phyloP scores from a whole-genome alignment of 53 echinoderm and acorn worm genomes.

The Pentamera pediparva region DNA sequence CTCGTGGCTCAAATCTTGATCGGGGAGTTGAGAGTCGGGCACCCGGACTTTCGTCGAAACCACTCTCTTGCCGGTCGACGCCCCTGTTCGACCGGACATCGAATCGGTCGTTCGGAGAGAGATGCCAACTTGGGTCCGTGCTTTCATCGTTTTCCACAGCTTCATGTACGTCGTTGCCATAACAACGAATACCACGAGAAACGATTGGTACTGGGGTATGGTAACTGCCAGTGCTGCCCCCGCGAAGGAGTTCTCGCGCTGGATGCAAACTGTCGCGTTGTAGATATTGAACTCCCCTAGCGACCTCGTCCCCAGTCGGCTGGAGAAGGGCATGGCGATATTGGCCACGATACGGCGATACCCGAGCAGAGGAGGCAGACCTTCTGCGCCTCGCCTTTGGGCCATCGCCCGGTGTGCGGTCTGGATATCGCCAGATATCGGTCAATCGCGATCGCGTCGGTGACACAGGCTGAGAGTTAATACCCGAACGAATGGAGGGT shows the following conservation, averaged over 20 bases:
- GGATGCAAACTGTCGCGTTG: background rate
- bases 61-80: no score
- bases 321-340: background rate
- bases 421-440: conserved; percentile 55
- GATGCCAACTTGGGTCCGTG: conserved; percentile 3
- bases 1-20: no score
- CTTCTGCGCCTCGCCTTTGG: conserved; percentile 33
- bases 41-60: no score
- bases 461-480: conserved; percentile 41
- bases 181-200: background rate
- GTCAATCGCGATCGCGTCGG: conserved; percentile 60
- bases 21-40: no score
- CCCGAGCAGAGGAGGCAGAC: conserved; percentile 26
- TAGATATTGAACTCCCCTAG: background rate
- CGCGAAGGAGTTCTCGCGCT: background rate
- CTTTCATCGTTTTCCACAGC: background rate
- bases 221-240: background rate
- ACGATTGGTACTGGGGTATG: background rate
- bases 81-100: no score
- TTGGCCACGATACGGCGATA: background rate
- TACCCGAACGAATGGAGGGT: conserved; percentile 10
- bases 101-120: no score
- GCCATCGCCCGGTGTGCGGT: conserved; percentile 36
- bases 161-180: background rate
- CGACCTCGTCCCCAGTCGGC: background rate